phyloP scores from a whole-genome alignment of 2,888 invertebrate species.

The Tethea ocularis region DNA sequence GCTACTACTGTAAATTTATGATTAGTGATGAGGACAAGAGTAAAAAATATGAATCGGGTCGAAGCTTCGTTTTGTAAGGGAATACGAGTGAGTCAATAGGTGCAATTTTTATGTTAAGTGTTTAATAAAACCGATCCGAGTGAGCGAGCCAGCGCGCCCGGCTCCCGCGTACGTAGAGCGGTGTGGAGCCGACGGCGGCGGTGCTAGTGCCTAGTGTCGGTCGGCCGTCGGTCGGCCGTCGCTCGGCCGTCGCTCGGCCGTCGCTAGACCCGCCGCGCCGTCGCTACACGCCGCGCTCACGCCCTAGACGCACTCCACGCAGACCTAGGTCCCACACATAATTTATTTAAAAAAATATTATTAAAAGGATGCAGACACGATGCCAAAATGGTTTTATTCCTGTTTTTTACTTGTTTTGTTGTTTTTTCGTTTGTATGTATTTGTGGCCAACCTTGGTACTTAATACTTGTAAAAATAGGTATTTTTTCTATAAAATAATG shows the following conservation, averaged over 20 bases:
- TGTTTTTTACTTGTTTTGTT: constrained; percentile 83
- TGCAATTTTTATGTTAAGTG: constrained; percentile 80
- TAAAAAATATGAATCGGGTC: constrained; percentile 78
- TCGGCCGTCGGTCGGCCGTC: constrained; percentile 24
- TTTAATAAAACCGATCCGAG: constrained; percentile 45
- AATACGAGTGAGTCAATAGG: constrained; percentile 80
- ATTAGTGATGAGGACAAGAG: constrained; percentile 72
- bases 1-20: constrained; percentile 79
- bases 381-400: constrained; percentile 84
- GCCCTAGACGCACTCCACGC: constrained; percentile 31
- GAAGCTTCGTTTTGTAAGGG: constrained; percentile 73
- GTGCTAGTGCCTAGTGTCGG: too few species aligned
- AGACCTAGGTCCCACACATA: constrained; percentile 63
- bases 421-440: constrained; percentile 81
- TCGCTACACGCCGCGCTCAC: constrained; percentile 7
- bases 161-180: constrained; percentile 14
- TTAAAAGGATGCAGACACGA: constrained; percentile 79
- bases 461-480: constrained; percentile 82
- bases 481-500: constrained; percentile 83
- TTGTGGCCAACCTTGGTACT: constrained; percentile 83
- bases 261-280: constrained; percentile 8
- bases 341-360: constrained; percentile 71
- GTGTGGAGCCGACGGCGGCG: constrained; percentile 21
- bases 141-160: constrained; percentile 31
- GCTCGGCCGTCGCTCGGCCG: constrained; percentile 26